Percentiles rank a stretch among this genome's conserved stretches.
Conservation (phyloP, 2,797 vertebrate genomes). For the Melanotaenia maccullochi region DNA sequence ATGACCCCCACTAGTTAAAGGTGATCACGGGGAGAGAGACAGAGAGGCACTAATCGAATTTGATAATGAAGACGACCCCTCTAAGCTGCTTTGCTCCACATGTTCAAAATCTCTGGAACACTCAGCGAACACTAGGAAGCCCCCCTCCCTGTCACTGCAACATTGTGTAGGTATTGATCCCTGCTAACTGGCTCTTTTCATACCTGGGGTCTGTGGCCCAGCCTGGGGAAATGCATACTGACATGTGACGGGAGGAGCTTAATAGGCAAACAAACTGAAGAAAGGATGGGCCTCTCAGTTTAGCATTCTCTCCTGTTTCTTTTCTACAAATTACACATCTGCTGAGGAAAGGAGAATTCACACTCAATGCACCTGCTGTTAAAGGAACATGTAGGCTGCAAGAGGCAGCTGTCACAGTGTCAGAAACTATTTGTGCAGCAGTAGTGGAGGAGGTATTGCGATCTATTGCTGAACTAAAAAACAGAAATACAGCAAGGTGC, state of each 20-base stretch:
- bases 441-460: slow-evolving; percentile 14
- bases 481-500: background rate
- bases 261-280: slow-evolving; percentile 74
- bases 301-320: slow-evolving; percentile 79
- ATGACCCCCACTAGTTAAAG: slow-evolving; percentile 77
- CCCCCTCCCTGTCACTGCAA: slow-evolving; percentile 77
- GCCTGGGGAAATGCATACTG: slow-evolving; percentile 79
- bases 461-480: background rate
- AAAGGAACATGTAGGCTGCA: slow-evolving; percentile 44
- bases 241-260: slow-evolving; percentile 81
- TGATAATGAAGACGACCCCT: slow-evolving; percentile 86
- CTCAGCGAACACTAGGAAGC: slow-evolving; percentile 75
- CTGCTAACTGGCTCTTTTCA: slow-evolving; percentile 77
- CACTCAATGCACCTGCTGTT: slow-evolving; percentile 79
- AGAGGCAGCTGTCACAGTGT: slow-evolving; percentile 73
- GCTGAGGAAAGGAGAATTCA: slow-evolving; percentile 75
- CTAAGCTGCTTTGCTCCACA: slow-evolving; percentile 84
- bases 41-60: slow-evolving; percentile 82
- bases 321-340: slow-evolving; percentile 81
- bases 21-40: slow-evolving; percentile 76
- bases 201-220: slow-evolving; percentile 78
- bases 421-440: slow-evolving; percentile 65
- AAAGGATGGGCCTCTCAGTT: slow-evolving; percentile 82
- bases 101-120: slow-evolving; percentile 80
- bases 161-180: slow-evolving; percentile 88